phyloP scores from a whole-genome alignment of 2,888 invertebrate species.

The Cordylochernes scorpioides region DNA sequence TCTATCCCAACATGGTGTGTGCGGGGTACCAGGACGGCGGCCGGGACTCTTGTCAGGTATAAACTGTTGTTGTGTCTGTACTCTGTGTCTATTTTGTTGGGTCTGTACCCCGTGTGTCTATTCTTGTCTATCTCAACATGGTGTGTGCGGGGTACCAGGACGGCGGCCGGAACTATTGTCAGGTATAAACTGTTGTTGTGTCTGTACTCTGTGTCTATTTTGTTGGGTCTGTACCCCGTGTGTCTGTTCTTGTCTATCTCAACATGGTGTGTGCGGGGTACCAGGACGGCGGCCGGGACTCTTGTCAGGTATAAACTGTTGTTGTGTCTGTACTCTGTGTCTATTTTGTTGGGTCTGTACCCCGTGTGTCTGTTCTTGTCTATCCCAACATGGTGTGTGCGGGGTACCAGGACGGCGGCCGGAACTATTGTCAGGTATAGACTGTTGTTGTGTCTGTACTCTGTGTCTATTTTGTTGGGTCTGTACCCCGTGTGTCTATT shows the following conservation, averaged over 20 bases:
- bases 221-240: too few species aligned
- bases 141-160: constrained; percentile 78
- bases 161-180: constrained; percentile 35
- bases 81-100: too few species aligned
- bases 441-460: neutral
- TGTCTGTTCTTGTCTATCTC: too few species aligned
- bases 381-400: constrained; percentile 60
- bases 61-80: too few species aligned
- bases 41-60: constrained; percentile 29
- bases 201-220: too few species aligned
- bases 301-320: constrained; percentile 30
- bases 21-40: constrained; percentile 71
- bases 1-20: constrained; percentile 57
- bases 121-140: constrained; percentile 59
- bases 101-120: too few species aligned
- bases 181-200: too few species aligned
- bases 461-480: too few species aligned
- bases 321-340: too few species aligned
- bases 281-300: constrained; percentile 43
- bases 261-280: constrained; percentile 64
- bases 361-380: too few species aligned
- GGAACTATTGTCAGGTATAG: constrained; percentile 32
- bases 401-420: constrained; percentile 75
- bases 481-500: too few species aligned
- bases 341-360: too few species aligned